Evolutionary conservation across 2,113 vertebrate genomes (phyloP).

Genomic region (Hypanus sabinus): DNA sequence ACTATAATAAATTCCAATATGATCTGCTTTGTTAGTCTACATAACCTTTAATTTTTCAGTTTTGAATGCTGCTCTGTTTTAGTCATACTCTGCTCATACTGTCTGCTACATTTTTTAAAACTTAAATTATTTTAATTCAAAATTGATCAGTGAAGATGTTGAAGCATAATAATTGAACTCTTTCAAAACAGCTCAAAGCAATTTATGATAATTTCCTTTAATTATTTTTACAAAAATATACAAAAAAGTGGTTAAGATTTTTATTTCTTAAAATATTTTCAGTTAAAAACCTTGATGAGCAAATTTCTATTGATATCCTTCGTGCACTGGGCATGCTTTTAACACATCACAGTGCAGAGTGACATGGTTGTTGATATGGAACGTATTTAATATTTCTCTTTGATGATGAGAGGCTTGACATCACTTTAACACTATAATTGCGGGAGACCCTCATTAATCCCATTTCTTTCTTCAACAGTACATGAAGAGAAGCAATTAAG

Average conservation of each 20-base stretch:
- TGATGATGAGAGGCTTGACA: background rate
- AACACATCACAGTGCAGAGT: background rate
- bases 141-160: background rate
- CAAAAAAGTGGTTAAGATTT: background rate
- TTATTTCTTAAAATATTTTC: background rate
- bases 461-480: background rate
- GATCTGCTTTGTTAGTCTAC: background rate
- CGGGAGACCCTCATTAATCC: background rate
- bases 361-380: background rate
- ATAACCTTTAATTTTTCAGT: background rate
- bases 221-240: background rate
- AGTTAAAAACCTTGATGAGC: background rate
- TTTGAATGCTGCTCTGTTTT: background rate
- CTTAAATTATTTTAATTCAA: background rate
- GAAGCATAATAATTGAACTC: background rate
- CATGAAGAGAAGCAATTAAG: constrained; percentile 3
- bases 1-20: no score
- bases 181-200: background rate
- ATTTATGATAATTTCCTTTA: background rate
- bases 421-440: background rate
- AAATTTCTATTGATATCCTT: background rate
- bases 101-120: background rate
- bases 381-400: background rate
- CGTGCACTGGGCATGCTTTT: background rate
- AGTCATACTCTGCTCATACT: background rate